These are phyloP conservation scores for Menura novaehollandiae DNA, from an alignment of 2,113 vertebrate species.

Conservation along the genomic window DNA sequence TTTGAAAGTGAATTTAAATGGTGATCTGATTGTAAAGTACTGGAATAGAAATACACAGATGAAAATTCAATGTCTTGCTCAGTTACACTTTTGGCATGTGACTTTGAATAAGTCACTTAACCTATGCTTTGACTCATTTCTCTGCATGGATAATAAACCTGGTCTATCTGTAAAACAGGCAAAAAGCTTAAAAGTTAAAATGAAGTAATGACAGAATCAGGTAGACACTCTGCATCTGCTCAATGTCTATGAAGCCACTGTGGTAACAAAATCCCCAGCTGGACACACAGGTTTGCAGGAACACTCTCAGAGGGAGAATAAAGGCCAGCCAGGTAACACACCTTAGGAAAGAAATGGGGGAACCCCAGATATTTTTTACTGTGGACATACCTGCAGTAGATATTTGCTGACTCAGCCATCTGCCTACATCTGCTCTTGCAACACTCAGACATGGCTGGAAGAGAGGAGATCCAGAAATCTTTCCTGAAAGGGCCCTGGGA, in stretches of 20 bases:
- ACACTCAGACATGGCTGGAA: not conserved
- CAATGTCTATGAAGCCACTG: not conserved
- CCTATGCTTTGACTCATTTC: not conserved
- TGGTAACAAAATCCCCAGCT: not conserved
- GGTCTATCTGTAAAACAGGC: not conserved
- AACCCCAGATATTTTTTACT: not conserved
- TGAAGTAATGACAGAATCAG: not conserved
- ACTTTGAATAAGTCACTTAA: not conserved
- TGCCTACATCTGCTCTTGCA: not conserved
- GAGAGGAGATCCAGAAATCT: not conserved
- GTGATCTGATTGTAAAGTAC: not conserved
- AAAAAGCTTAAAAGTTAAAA: not conserved
- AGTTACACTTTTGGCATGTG: not conserved
- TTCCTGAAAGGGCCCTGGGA: not conserved
- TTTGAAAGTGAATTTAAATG: slow-evolving; percentile 5
- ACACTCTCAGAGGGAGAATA: not conserved
- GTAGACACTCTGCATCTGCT: not conserved
- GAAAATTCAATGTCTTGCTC: not conserved
- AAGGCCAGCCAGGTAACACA: not conserved
- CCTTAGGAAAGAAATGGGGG: not conserved
- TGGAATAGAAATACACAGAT: not conserved
- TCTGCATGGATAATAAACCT: not conserved
- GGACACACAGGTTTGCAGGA: not conserved
- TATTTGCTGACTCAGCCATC: not conserved
- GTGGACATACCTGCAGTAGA: not conserved